Evolutionary conservation across 2,888 invertebrate species (phyloP), one percentile per base, ranked within the genome.

Genomic region (Lithophane leautieri): DNA sequence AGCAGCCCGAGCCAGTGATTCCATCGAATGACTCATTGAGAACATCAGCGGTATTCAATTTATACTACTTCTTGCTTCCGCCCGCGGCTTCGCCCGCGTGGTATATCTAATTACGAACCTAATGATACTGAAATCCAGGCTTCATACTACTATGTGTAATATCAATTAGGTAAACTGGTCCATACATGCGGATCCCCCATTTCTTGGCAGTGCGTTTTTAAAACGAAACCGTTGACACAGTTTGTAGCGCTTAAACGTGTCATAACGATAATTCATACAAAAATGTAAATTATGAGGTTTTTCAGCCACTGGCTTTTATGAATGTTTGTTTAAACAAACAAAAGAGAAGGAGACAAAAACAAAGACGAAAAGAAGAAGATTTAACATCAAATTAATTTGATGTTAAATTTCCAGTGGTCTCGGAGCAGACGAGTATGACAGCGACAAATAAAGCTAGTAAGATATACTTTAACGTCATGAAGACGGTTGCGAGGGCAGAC

Each of bases 181-280:
- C 8, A 40, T 22, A 40, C n/a, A 25, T 34, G 28, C 65, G 28
- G 75, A 74, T 42, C 63, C 65, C 19, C 54, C 11, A 56, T 62
- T 67, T 50, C 25, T 34, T 56, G 56, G 44, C 14, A 40, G n/a
- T 79, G 79, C 52, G 74, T 70, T 67, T 78, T 78, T 58, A 4
- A 66, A 14, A 42, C 6, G 14, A 61, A 56, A 47, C 34, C 16
- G 42, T 34, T 61, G 73, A 70, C 65, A 74, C n/a, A 50, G 52
- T 79, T 79, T 42, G 25, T 34, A 19, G 7, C 60, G n/a, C 58
- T 47, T 40, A 25, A 71, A 42, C 11, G 40, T 16, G 34, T n/a
- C n/a, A 34, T 14, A 61, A 66, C 34, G 42, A 34, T 12, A 44
- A 42, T 77, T 71, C 2, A 34, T 40, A 34, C n/a, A 61, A 34